Evolutionary conservation across 2,113 vertebrate genomes (phyloP), one percentile per base, ranked within the genome.

Genomic region (Apodemus speciosus): DNA sequence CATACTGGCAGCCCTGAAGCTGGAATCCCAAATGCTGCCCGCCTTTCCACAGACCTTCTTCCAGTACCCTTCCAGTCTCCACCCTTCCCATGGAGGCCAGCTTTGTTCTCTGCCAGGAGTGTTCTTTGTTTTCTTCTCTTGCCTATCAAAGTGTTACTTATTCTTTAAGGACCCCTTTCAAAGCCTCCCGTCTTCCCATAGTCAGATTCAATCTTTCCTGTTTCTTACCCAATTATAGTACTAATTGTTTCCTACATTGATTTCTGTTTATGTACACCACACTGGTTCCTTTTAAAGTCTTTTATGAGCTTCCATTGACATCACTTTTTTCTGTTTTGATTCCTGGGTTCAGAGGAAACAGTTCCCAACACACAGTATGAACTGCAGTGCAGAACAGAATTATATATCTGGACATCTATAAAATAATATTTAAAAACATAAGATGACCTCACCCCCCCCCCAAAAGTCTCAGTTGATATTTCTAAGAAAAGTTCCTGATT

Each of bases 401-500:
- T 11, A 2, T 9, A 76, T 2, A 80, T n/a, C 6, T 71, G 18
- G 62, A 5, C 3, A 85, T 38, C 32, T 53, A 68, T 43, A 38
- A 93, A 92, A 62, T 62, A 85, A 56, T 76, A 91, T 51, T 91
- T 89, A 16, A 60, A 92, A 46, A 38, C 8, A 73, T 69, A 7
- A 30, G 35, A 21, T 90, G 84, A 83, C 23, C 79, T 85, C 85
- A 11, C 1, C 9, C 30, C 66, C 9, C 30, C 66, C 21, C 25
- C 9, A 53, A 73, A 91, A 85, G 66, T 73, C 56, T 46, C 25
- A 64, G 75, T 77, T 89, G 25, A 76, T 85, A 91, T 80, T 83
- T 96, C 81, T 93, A 89, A 91, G 66, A 85, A 93, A 96, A 96
- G 94, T 94, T 92, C 66, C 76, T 43, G 71, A 85, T 92, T 60